These are phyloP conservation scores for Calcarius lapponicus DNA, from an alignment of 2,797 vertebrate species.

Conservation along the genomic window DNA sequence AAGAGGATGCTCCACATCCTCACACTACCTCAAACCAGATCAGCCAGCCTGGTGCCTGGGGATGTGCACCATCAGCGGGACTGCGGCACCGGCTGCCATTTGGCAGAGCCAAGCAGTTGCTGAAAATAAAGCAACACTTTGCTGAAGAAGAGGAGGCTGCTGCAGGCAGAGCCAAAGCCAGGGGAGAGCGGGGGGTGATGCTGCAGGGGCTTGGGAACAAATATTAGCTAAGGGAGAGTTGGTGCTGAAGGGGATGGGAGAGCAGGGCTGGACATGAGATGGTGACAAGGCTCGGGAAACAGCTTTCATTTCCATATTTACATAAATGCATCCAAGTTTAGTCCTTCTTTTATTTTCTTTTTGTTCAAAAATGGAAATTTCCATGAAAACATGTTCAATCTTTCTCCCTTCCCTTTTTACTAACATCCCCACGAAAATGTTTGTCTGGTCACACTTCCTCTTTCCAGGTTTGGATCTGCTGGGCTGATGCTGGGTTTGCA, in stretches of 20 bases:
- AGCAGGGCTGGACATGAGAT: neutral
- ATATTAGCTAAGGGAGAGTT: neutral
- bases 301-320: constrained; percentile 57
- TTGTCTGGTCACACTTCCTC: neutral
- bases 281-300: neutral
- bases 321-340: constrained; percentile 56
- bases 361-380: constrained; percentile 56
- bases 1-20: neutral
- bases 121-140: neutral
- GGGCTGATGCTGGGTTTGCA: neutral
- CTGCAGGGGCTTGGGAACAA: neutral
- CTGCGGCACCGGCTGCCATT: fast-evolving
- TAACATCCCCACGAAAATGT: neutral
- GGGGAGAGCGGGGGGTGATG: neutral
- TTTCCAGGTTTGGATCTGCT: neutral
- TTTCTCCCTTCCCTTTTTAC: neutral
- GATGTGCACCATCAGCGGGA: neutral
- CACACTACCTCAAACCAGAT: constrained; percentile 35
- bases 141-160: constrained; percentile 22
- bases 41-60: neutral
- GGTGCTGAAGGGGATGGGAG: neutral
- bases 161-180: neutral
- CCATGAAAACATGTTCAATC: neutral
- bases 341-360: constrained; percentile 26
- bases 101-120: neutral